Conservation (phyloP, 2,888 invertebrate genomes). For the Nematopogon swammerdamellus region DNA sequence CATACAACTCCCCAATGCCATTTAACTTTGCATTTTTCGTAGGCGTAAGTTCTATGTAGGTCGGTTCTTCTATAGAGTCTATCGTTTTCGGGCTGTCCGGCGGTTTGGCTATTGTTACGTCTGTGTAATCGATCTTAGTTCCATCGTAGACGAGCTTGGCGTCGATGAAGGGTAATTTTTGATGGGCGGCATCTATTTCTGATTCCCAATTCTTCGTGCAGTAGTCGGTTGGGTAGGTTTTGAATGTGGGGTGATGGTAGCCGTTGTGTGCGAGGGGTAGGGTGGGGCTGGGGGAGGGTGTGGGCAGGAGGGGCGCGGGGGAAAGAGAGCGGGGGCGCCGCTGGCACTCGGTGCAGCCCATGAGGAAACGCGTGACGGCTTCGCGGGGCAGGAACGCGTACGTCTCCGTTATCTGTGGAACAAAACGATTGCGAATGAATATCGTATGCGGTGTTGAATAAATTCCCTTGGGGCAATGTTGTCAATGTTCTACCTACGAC, state of each 20-base stretch:
- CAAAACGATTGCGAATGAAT: constrained; percentile 24
- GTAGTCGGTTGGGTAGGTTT: constrained; percentile 38
- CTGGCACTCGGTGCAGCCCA: constrained; percentile 92
- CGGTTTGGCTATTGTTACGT: constrained; percentile 25
- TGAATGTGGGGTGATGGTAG: constrained; percentile 41
- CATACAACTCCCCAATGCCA: background rate
- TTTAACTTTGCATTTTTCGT: constrained; percentile 21
- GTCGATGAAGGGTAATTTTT: constrained; percentile 31
- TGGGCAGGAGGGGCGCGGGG: constrained; percentile 49
- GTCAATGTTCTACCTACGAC: too few relatives aligned
- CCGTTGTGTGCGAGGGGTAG: constrained; percentile 25
- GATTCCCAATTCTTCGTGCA: constrained; percentile 47
- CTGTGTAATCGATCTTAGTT: constrained; percentile 41
- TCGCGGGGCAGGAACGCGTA: constrained; percentile 95
- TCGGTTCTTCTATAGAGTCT: constrained; percentile 36
- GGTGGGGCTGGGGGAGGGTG: constrained; percentile 49
- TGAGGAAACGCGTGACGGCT: constrained; percentile 92
- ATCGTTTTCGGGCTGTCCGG: constrained; percentile 36
- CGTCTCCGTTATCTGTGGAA: constrained; percentile 89
- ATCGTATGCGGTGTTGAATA: background rate
- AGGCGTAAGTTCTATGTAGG: constrained; percentile 43
- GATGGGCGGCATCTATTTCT: constrained; percentile 48
- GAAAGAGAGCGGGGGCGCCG: constrained; percentile 69
- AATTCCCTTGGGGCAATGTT: too few relatives aligned
- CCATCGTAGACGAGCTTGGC: constrained; percentile 14